phyloP scores from a whole-genome alignment of 1,140 invertebrate species.

The Drosophila bocki region DNA sequence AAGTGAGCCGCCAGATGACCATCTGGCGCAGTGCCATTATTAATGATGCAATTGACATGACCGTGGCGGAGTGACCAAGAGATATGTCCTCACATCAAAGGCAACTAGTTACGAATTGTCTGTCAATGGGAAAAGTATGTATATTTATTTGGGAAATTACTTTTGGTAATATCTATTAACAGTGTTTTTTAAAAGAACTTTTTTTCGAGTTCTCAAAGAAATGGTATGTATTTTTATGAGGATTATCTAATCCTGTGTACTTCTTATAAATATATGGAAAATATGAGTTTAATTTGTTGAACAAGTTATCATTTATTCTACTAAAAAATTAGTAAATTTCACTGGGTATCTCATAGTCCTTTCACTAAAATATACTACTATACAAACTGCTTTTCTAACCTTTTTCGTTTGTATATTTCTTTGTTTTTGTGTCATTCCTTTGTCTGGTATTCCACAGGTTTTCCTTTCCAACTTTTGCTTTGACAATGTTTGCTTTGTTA shows the following conservation, averaged over 20 bases:
- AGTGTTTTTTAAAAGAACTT: too few species aligned
- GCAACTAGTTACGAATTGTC: constrained; percentile 24
- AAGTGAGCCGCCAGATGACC: constrained; percentile 41
- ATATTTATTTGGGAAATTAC: constrained; percentile 6
- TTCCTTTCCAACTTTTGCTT: constrained; percentile 21
- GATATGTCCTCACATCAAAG: constrained; percentile 36
- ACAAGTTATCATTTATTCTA: too few species aligned
- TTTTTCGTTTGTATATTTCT: background rate
- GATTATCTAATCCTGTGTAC: too few species aligned
- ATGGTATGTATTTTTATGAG: too few species aligned
- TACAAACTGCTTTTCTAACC: background rate
- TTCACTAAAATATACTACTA: background rate
- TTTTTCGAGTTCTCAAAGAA: too few species aligned
- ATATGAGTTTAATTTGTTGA: too few species aligned
- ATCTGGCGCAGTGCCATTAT: constrained; percentile 50
- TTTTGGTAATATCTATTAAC: background rate
- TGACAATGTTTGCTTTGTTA: constrained; percentile 45
- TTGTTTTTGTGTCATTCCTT: background rate
- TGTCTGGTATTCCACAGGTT: constrained; percentile 21
- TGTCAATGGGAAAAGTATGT: constrained; percentile 14
- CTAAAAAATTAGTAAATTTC: background rate
- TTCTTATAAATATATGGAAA: too few species aligned
- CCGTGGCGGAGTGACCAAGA: constrained; percentile 26
- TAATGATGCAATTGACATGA: constrained; percentile 51
- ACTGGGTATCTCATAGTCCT: background rate